phyloP scores from a whole-genome alignment of 1,140 invertebrate genomes.

The Sesamia nonagrioides region DNA sequence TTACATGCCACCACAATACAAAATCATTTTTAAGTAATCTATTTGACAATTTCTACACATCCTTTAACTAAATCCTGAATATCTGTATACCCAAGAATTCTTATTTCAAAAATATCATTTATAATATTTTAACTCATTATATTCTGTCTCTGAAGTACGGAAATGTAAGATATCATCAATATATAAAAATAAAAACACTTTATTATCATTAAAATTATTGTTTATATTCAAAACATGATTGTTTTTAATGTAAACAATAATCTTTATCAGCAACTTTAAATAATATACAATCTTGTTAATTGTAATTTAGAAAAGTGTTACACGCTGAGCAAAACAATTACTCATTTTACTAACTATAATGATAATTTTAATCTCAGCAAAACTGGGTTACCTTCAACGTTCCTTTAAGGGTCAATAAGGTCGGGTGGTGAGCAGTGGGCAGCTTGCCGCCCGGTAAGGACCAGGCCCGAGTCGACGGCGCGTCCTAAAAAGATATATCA shows the following conservation, averaged over 20 bases:
- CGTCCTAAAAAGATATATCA: no score
- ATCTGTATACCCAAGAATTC: neutral
- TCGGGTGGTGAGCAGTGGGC: no score
- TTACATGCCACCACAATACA: neutral
- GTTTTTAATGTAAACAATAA: neutral
- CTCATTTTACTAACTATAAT: no score
- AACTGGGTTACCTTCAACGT: no score
- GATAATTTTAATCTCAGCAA: no score
- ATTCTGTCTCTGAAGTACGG: neutral
- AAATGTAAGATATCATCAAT: neutral
- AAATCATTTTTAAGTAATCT: neutral
- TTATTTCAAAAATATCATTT: neutral
- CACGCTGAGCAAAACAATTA: no score
- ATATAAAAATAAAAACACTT: neutral
- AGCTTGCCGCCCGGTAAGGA: no score
- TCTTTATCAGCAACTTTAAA: neutral
- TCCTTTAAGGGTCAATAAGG: no score
- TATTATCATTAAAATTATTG: neutral
- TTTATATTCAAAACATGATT: no score
- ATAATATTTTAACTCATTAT: neutral
- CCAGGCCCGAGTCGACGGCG: no score
- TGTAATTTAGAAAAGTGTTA: neutral
- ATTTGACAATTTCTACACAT: neutral
- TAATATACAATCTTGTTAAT: neutral
- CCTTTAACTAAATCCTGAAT: neutral